Base-by-base conservation (phyloP, 2,113 vertebrate genomes). In the Tetrax tetrax region DNA sequence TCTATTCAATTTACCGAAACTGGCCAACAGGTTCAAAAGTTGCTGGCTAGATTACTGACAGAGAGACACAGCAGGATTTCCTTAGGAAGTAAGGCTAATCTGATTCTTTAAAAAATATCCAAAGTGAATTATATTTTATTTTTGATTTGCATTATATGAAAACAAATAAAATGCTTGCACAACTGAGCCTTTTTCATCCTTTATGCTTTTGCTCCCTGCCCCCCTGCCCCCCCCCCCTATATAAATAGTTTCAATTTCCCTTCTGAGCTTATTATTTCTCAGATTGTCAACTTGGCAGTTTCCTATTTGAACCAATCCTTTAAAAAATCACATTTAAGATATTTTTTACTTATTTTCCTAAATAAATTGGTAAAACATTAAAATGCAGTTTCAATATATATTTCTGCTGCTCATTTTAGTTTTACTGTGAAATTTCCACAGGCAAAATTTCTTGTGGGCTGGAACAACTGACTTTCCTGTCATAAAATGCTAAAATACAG, bases 51-150 rank as follows among this genome's bases (percentile, higher is more conserved):
- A 78, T 71, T 83, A 74, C 64, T 75, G 83, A 93, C 80, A 93
- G 53, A 96, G 29, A 33, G 43, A 92, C 89, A 47, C 53, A 95
- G 89, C 86, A 95, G 96, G 94, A 92, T 93, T 95, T 96, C 94
- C 96, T 87, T 88, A 78, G 91, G 96, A 96, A 96, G 89, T 81
- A 64, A 82, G 47, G 51, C 60, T 89, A 83, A 91, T 83, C 65
- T 33, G 68, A 71, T 27, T 70, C 83, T 77, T 96, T 70, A 77
- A 96, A 92, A 90, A 93, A 74, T 69, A 88, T 29, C 23, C 24
- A 18, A 86, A 90, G 37, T 43, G 25, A 83, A 76, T 50, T 82
- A 41, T 13, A 57, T 80, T 88, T 93, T 83, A 47, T 91, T 95
- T 91, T 77, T 53, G 59, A 48, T 59, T 74, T 83, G 17, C 18